Conservation (phyloP, 53 echinoderm and acorn worm species). For the Crossaster papposus region DNA sequence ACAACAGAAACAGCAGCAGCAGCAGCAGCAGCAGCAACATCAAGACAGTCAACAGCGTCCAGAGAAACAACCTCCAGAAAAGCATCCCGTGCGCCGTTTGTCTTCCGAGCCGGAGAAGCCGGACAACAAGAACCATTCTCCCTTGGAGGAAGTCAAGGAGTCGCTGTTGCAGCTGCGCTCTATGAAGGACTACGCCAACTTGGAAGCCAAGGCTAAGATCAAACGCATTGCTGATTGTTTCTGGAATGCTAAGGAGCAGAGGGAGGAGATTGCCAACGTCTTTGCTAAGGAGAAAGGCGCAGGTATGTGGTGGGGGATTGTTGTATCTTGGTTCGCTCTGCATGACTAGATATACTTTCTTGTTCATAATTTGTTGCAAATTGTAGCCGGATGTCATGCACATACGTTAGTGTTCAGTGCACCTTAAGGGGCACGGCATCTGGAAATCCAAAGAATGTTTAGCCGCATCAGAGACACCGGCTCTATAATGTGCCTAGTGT, state of each 20-base stretch:
- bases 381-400: not conserved
- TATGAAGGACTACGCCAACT: constrained; percentile 61
- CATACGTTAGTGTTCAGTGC: too few species aligned
- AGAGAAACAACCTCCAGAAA: constrained; percentile 17
- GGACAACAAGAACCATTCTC: constrained; percentile 47
- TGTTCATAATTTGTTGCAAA: not conserved
- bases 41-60: constrained; percentile 19
- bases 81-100: not conserved
- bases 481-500: too few species aligned
- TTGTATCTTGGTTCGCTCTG: not conserved
- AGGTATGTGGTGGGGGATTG: constrained; percentile 42
- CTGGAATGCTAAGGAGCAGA: constrained; percentile 67
- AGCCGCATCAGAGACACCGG: too few species aligned
- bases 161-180: constrained; percentile 31
- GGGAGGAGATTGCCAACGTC: constrained; percentile 64
- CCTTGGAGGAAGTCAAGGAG: constrained; percentile 34
- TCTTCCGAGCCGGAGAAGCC: constrained; percentile 8
- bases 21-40: not conserved
- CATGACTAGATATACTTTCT: not conserved
- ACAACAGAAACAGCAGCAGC: constrained; percentile 22
- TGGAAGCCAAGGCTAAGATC: constrained; percentile 59
- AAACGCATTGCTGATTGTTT: constrained; percentile 72
- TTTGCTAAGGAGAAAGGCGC: constrained; percentile 68
- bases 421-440: too few species aligned
- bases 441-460: too few species aligned